Evolutionary conservation across 2,888 invertebrate genomes (phyloP), one percentile per base, ranked within the genome.

Genomic region (Syrphus vitripennis): DNA sequence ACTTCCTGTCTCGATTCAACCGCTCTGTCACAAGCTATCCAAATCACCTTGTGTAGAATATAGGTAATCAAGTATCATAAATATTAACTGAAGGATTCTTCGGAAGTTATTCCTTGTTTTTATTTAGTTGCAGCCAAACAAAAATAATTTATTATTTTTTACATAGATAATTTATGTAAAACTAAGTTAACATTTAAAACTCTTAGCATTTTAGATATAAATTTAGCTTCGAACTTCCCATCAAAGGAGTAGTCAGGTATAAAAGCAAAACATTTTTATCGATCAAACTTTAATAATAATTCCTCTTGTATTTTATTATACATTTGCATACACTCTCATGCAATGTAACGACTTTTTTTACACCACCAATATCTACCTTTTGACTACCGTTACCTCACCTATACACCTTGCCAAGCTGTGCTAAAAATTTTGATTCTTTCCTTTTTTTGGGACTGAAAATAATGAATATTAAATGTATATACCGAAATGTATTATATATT

Each of bases 221-320:
- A 50, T 9, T 19, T 7, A 16, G 3, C 42, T 19, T 55, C 19
- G 19, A 31, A 9, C 10, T 34, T 19, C 21, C 7, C 19, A 16
- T 29, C 4, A 34, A 3, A 34, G 5, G 37, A 59, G 14, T 14
- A 2, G 10, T 4, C n/a, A 16, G 1, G 16, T 10, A 29, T 16
- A 1, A 31, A 34, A 34, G 34, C 5, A 57, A 57, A 21, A 34
- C 16, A 10, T 48, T 45, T 63, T 26, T 63, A 63, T 63, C 42
- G 63, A 63, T 63, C 63, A 63, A 63, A 63, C 63, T 63, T 63
- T 63, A 63, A n/a, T n/a, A n/a, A n/a, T n/a, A n/a, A 63, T 63
- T 63, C 26, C 63, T 42, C 5, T 16, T 63, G 59, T 42, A 26
- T 42, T 42, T 42, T 26, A 63, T 45, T 29, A 14, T 34, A 45